Conservation (phyloP, 2,113 vertebrate species). For the Tragelaphus imberbis region DNA sequence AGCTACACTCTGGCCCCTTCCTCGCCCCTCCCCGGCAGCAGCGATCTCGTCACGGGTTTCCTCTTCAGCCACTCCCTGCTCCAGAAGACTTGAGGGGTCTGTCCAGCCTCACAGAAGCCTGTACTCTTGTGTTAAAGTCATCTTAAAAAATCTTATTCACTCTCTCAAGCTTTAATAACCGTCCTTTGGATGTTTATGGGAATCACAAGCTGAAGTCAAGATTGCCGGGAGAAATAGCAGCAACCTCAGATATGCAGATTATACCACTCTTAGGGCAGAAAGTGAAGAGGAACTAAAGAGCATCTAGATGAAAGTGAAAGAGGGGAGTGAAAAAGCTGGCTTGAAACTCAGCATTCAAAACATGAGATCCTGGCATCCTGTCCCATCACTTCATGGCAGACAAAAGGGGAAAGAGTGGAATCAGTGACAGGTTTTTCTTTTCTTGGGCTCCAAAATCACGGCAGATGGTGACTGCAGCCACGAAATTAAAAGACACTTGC, state of each 20-base stretch:
- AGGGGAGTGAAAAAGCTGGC: background rate
- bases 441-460: background rate
- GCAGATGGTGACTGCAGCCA: background rate
- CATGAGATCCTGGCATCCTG: background rate
- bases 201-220: background rate
- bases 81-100: background rate
- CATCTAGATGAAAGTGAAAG: background rate
- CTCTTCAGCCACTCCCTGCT: background rate
- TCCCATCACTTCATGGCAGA: background rate
- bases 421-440: background rate
- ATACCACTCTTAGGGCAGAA: background rate
- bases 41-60: too few relatives aligned
- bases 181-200: background rate
- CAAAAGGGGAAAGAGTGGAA: background rate
- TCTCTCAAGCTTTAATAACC: background rate
- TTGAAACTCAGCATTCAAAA: background rate
- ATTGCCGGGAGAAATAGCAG: background rate
- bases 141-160: background rate
- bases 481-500: background rate
- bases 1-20: background rate
- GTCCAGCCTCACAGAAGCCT: background rate
- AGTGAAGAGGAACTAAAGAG: background rate
- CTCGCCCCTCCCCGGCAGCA: too few relatives aligned
- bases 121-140: background rate
- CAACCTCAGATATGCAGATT: background rate